Base-by-base conservation (phyloP, 64 coral and sea anemone genomes). In the Pachyseris speciosa region DNA sequence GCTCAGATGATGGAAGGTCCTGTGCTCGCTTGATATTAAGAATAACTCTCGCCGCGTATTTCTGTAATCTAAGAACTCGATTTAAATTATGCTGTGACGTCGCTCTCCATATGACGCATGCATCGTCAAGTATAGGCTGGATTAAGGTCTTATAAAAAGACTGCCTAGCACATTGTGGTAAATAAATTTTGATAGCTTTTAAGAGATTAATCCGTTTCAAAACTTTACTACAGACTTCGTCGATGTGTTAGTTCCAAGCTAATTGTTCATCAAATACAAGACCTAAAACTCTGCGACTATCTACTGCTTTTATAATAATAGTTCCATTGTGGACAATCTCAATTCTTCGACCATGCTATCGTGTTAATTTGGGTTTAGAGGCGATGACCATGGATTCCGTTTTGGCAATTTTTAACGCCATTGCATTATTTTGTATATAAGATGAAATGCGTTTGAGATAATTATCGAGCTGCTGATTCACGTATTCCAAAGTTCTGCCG, bases 1-100 rank as follows among this genome's bases (percentile, higher is more conserved):
- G 64, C 64, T 67, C 64, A 32, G 64, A 67, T 27, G 28, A 67
- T 67, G 64, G 64, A 26, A 67, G 24, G 30, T 67, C 64, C 6
- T 67, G 64, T n/a, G 64, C 24, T 30, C 64, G 64, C 64, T 67
- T 67, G 64, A 67, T 67, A 67, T 67, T 67, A 67, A 67, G 64
- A 67, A 9, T 67, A 26, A 67, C 64, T 36, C 65, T 10, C 12
- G 16, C 28, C 12, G 65, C 28, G 16, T 12, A 68, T 68, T 68
- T 34, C 12, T 31, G 28, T 68, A 45, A 45, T 33, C 2, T 68
- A 33, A 36, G 66, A 33, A 69, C 5, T 30, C 32, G 17, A 37
- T 36, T 30, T 17, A 33, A 9, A 27, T 10, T 67, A 5, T 67
- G 31, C 5, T 67, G 31, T 27, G 31, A 67, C 31, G 64, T 67